These are phyloP conservation scores for Dipus sagitta DNA, from an alignment of 2,797 vertebrate genomes.

Conservation along the genomic window DNA sequence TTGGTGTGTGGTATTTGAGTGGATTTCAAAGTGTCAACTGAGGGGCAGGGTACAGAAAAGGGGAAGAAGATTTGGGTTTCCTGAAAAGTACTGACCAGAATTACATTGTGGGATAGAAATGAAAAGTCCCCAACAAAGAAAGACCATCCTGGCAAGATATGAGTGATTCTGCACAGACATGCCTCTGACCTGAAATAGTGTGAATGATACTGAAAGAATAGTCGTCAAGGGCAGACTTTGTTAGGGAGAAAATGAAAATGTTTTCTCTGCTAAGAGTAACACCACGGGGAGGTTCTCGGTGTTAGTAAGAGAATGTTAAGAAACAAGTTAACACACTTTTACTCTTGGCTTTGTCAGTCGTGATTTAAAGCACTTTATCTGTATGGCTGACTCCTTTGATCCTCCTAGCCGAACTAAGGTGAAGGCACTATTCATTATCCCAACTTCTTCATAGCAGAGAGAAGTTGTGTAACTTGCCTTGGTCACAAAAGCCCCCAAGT, in stretches of 20 bases:
- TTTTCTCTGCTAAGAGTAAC: constrained; percentile 39
- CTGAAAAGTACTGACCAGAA: background rate
- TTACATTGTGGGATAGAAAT: background rate
- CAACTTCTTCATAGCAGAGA: constrained; percentile 17
- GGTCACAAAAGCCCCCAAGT: background rate
- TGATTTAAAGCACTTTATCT: background rate
- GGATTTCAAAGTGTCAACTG: constrained; percentile 52
- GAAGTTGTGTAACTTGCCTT: background rate
- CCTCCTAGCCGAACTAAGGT: background rate
- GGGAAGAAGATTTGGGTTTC: background rate
- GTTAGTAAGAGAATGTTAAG: constrained; percentile 17
- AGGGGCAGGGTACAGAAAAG: constrained; percentile 37
- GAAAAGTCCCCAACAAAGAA: background rate
- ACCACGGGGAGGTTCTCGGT: background rate
- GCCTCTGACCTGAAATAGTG: constrained; percentile 38
- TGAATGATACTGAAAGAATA: constrained; percentile 16
- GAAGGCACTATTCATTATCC: background rate
- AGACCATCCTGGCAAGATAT: background rate
- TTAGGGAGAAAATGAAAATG: background rate
- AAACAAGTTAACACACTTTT: constrained; percentile 17
- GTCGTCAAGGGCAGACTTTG: constrained; percentile 20
- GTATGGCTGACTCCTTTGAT: background rate
- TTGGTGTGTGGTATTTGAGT: constrained; percentile 19
- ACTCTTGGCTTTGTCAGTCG: background rate
- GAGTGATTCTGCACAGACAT: background rate